phyloP scores from a whole-genome alignment of 37 sponge, comb jelly and placozoan species.

The Haliclona indistincta region DNA sequence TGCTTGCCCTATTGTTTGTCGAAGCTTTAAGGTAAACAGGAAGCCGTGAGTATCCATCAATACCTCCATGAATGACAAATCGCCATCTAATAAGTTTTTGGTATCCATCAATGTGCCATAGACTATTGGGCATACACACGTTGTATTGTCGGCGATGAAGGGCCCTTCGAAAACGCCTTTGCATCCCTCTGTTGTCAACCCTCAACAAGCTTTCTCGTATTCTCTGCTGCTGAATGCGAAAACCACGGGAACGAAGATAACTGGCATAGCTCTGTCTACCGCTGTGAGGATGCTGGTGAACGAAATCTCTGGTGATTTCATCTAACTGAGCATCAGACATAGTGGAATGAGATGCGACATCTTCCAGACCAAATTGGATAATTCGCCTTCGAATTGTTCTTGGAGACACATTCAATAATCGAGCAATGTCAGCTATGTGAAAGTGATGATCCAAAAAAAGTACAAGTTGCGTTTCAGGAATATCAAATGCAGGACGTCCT shows the following conservation, averaged over 20 bases:
- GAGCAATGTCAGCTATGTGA: slow-evolving; percentile 16
- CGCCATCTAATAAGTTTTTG: slow-evolving; percentile 56
- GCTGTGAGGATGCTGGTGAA: slow-evolving; percentile 23
- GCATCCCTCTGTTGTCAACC: slow-evolving; percentile 33
- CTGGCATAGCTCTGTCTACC: neutral
- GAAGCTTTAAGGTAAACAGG: slow-evolving; percentile 31
- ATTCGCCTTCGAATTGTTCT: slow-evolving; percentile 31
- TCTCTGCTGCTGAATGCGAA: slow-evolving; percentile 12
- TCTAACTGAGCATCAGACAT: slow-evolving; percentile 28
- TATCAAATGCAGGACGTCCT: slow-evolving; percentile 25
- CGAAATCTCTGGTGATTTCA: slow-evolving; percentile 15
- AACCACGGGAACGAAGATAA: slow-evolving; percentile 14
- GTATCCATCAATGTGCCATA: slow-evolving; percentile 70
- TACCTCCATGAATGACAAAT: slow-evolving; percentile 58
- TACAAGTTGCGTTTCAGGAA: slow-evolving; percentile 19
- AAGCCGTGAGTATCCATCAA: slow-evolving; percentile 60
- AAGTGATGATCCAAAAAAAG: slow-evolving; percentile 11
- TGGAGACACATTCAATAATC: slow-evolving; percentile 17
- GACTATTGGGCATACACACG: slow-evolving; percentile 43
- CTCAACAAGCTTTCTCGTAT: slow-evolving; percentile 27
- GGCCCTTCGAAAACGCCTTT: neutral
- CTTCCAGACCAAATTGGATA: slow-evolving; percentile 19
- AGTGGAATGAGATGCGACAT: neutral
- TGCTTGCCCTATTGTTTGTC: slow-evolving; percentile 40
- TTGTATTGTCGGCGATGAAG: slow-evolving; percentile 24